Evolutionary conservation across 2,113 vertebrate genomes (phyloP).

Genomic region (Procavia capensis): DNA sequence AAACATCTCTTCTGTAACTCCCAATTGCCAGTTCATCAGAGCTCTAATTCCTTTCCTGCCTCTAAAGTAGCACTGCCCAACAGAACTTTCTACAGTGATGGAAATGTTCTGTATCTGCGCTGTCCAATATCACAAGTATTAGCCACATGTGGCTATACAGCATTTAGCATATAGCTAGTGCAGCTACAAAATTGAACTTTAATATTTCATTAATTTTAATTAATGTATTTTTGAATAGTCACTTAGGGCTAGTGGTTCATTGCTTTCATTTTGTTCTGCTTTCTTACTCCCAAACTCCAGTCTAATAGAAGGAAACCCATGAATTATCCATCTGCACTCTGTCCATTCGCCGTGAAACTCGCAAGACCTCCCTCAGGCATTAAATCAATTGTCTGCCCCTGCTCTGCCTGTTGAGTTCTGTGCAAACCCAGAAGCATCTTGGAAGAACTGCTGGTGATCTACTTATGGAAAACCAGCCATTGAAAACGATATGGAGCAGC

Average conservation of each 20-base stretch:
- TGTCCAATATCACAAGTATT: accelerated
- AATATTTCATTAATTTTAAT: not conserved
- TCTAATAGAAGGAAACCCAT: not conserved
- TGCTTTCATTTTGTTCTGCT: not conserved
- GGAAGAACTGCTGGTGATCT: not conserved
- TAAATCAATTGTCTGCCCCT: not conserved
- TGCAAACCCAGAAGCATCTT: not conserved
- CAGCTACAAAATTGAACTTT: not conserved
- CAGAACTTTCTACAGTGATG: not conserved
- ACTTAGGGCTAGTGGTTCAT: not conserved
- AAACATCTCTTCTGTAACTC: not conserved
- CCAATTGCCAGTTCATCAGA: not conserved
- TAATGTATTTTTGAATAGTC: not conserved
- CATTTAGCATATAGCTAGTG: not conserved
- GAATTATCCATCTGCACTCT: not conserved
- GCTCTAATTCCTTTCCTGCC: not conserved
- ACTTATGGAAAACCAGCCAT: not conserved
- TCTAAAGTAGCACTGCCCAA: not conserved
- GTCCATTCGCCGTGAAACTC: not conserved
- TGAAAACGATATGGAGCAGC: not conserved
- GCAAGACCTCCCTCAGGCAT: not conserved
- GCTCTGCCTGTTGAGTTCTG: not conserved
- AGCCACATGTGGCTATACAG: not conserved
- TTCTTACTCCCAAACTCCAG: not conserved
- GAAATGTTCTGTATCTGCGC: not conserved